Base-by-base conservation (phyloP, 2,797 vertebrate species). In the Catamblyrhynchus diadema region DNA sequence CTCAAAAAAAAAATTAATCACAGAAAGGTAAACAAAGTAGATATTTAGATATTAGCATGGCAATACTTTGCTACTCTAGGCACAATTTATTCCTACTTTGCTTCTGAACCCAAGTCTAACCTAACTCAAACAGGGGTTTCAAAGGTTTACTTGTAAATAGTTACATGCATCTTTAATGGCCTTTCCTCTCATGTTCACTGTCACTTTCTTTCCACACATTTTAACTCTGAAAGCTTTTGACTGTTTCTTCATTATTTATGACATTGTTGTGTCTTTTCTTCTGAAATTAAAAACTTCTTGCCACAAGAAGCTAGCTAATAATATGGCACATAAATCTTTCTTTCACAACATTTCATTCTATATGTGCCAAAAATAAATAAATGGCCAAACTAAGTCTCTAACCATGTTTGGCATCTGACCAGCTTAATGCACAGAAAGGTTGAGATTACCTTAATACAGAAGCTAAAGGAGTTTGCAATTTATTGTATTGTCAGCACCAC, bases 171-270 rank as follows among this genome's bases (percentile, higher is more conserved):
- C 95, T 96, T 96, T 93, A 94, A 97, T 95, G 78, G 82, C 60
- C 69, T 92, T 90, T 88, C 62, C 84, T 95, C 92, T 94, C 92
- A 86, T 91, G 94, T 93, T 95, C 93, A 84, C 88, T 95, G 93
- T 88, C 93, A 93, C 89, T 95, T 93, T 62, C 89, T 94, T 97
- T 96, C 91, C 85, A 83, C 93, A 95, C 94, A 93, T 96, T 96
- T 95, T 96, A 95, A 92, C 88, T 93, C 86, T 93, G 93, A 97
- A 96, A 97, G 96, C 95, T 92, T 97, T 97, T 95, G 94, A 96
- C 90, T 94, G 83, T 96, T 94, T 91, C 92, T 96, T 95, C 89
- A 94, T 97, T 97, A 97, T 96, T 97, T 97, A 97, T 96, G 92
- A 96, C 64, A 97, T 96, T 96, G 93, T 96, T 97, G 92, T 95